A percentile compares a stretch with the other conserved stretches of the same genome.
Evolutionary conservation across 23 tunicate species (phyloP).

Genomic region (Halocynthia roretzi): DNA sequence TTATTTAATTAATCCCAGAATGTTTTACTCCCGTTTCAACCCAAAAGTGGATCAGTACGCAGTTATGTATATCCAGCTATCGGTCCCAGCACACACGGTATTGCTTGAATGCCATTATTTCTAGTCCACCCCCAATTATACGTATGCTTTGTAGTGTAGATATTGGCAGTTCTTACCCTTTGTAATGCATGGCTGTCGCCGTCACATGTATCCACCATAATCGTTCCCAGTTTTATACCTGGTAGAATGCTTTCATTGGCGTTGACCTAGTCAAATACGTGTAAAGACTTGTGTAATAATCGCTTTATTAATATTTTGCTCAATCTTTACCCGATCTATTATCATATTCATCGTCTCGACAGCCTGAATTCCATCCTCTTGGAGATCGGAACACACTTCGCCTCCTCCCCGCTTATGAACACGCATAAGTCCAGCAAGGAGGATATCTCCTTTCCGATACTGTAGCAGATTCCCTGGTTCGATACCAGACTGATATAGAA

Average conservation of each 20-base stretch:
- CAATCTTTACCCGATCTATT: conserved; percentile 27
- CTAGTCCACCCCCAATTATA: no score
- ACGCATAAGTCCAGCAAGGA: conserved; percentile 38
- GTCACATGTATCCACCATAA: conserved; percentile 65
- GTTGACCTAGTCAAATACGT: conserved; percentile 21
- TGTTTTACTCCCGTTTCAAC: no score
- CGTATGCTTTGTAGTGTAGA: no score
- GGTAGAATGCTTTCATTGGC: conserved; percentile 35
- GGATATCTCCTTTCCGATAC: conserved; percentile 38
- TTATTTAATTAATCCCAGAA: no score
- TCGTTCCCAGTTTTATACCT: conserved; percentile 39
- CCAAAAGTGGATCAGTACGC: no score
- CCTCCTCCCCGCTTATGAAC: conserved; percentile 34
- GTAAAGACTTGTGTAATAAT: no score
- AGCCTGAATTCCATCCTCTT: conserved; percentile 51
- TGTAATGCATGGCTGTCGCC: conserved; percentile 55
- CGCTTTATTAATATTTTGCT: no score
- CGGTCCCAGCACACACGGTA: no score
- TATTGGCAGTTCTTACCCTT: conserved; percentile 19
- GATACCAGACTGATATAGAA: no score
- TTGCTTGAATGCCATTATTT: no score
- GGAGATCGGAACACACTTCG: conserved; percentile 31
- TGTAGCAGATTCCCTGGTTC: conserved; percentile 33
- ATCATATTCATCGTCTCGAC: conserved; percentile 49
- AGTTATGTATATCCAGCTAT: no score